Evolutionary conservation across 1,140 invertebrate species (phyloP), one percentile per base, ranked within the genome.

Genomic region (Leptinotarsa undecemlineata): DNA sequence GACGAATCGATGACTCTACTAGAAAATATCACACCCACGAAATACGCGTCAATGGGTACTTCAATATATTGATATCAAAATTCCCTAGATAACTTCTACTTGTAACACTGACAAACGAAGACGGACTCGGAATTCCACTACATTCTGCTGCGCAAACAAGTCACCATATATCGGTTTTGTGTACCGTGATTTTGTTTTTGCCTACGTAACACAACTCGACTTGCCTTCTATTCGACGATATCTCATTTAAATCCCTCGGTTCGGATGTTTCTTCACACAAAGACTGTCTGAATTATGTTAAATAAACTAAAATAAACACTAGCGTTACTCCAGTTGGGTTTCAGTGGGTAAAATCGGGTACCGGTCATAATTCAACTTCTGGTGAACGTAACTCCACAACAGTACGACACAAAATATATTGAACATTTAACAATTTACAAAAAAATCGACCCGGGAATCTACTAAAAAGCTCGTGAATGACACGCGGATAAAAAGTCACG

Each of bases 151-250:
- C 33, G 33, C 33, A 42, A 33, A 33, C 26, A 33, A 42, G 8
- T 42, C 33, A 42, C 33, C 33, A 42, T 42, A 11, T 42, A 2
- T 42, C 33, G 33, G 8, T 42, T 42, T 42, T 42, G 33, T 42
- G 33, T 42, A 11, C 11, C 33, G 2, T 11, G 33, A 11, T 42
- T 42, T 42, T 42, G 33, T 11, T 42, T 42, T 42, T 11, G 33
- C 33, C 8, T 42, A 11, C 33, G 33, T 42, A 57, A 57, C 51
- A n/a, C 51, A 57, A 21, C 71, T 64, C 42, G 61, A 78, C 77
- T 79, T 80, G 77, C 77, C 79, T 80, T 48, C 48, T 74, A 70
- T 77, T 74, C 67, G 63, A 62, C 42, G 75, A 64, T 57, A 2
- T 64, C 20, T 64, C 68, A 66, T 19, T 68, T 63, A 60, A 42